phyloP scores from a whole-genome alignment of 1,140 invertebrate genomes.

The Myzus persicae region DNA sequence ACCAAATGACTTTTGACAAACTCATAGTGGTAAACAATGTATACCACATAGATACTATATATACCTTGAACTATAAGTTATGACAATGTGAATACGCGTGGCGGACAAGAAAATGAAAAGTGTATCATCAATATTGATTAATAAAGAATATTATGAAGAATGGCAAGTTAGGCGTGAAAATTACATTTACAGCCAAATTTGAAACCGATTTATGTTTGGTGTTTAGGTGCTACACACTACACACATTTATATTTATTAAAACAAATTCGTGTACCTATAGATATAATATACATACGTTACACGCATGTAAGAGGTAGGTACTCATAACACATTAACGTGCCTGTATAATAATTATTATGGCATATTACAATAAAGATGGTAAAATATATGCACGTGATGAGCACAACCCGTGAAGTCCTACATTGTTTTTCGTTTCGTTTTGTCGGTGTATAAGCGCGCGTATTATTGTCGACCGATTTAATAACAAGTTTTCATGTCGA shows the following conservation, averaged over 20 bases:
- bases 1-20: background rate
- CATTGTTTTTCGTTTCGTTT: conserved; percentile 1
- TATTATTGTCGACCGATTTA: background rate
- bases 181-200: background rate
- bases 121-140: background rate
- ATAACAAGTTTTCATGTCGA: background rate
- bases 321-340: background rate
- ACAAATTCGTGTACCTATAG: background rate
- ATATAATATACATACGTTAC: background rate
- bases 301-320: background rate
- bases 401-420: background rate
- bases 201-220: background rate
- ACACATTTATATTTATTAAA: background rate
- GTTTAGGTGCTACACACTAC: background rate
- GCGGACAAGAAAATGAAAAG: background rate
- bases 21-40: background rate
- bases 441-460: background rate
- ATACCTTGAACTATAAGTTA: no score
- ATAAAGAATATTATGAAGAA: background rate
- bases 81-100: background rate
- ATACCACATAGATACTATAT: no score
- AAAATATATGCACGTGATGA: background rate
- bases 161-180: background rate
- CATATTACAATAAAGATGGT: background rate
- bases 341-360: background rate